Base-by-base conservation (phyloP, 2,888 invertebrate genomes). In the Heliconius ethilla region DNA sequence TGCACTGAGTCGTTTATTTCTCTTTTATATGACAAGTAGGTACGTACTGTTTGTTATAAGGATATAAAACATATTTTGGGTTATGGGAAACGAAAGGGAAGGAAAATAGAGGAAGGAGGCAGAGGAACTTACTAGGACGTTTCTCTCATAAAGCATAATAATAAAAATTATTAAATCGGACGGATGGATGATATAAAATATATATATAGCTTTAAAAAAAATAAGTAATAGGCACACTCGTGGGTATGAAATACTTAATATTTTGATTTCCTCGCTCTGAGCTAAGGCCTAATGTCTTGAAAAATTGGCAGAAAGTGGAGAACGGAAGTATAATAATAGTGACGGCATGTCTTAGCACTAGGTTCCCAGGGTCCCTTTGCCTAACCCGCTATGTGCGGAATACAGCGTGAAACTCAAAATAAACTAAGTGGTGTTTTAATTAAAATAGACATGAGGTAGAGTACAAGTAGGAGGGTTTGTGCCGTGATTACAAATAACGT, bases 401-500 rank as follows among this genome's bases (percentile, higher is more conserved):
- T 18, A 51, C 15, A 15, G 18, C 18, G 45, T 18, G 6, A 51
- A 51, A 18, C 51, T 51, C 18, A 51, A 51, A 51, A 51, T 18
- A 18, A 51, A 40, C 40, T 40, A 51, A 59, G 1, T 55, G 1
- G 3, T 59, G 9, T n/a, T 59, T 59, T n/a, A 59, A n/a, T 59
- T 2, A 59, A 59, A n/a, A 5, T 29, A 67, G 9, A 5, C 11
- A n/a, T 1, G 11, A 37, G n/a, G 5, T n/a, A 37, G 11, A 67
- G 18, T 22, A 67, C 15, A 15, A 33, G n/a, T 22, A 29, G 9
- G 37, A 37, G 25, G 13, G n/a, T 15, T 3, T 69, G 69, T 69
- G 70, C 22, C 51, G 40, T 76, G 78, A 63, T 72, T 78, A 78
- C 78, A 78, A 78, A 78, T 76, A 69, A 40, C 55, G 51, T 10